These are phyloP conservation scores for Sinotaia quadrata DNA, from an alignment of 2,888 invertebrate genomes.

Conservation along the genomic window DNA sequence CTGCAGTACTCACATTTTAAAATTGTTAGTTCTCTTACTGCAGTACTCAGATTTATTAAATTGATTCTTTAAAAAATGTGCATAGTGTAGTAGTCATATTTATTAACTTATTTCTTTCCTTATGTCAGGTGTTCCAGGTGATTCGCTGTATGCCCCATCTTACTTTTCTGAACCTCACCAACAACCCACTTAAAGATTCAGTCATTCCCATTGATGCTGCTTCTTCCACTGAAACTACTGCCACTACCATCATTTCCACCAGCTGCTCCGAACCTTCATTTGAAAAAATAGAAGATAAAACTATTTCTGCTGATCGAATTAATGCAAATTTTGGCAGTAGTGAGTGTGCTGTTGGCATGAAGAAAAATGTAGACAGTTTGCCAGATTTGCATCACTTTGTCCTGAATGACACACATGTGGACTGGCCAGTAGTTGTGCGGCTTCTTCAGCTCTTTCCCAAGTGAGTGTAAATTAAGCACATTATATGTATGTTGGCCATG, in stretches of 20 bases:
- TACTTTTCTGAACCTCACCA: constrained; percentile 92
- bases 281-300: background rate
- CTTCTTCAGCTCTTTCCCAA: constrained; percentile 76
- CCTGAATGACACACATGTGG: constrained; percentile 88
- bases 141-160: constrained; percentile 89
- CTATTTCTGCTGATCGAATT: background rate
- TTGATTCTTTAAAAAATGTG: too few relatives aligned
- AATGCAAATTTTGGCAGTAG: background rate
- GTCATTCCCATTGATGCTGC: background rate
- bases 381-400: constrained; percentile 79
- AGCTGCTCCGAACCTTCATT: background rate
- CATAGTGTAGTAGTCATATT: too few relatives aligned
- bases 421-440: constrained; percentile 86
- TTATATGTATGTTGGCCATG: too few relatives aligned
- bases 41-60: too few relatives aligned
- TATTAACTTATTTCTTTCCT: background rate
- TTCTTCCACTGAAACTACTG: background rate
- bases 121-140: constrained; percentile 84
- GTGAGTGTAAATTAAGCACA: constrained; percentile 59
- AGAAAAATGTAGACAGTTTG: constrained; percentile 26
- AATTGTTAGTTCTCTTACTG: too few relatives aligned
- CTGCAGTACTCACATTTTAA: too few relatives aligned
- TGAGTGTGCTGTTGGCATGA: background rate
- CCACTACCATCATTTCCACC: background rate
- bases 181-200: constrained; percentile 77